Base-by-base conservation (phyloP, 2,888 invertebrate genomes). In the Leptopilina myrica region DNA sequence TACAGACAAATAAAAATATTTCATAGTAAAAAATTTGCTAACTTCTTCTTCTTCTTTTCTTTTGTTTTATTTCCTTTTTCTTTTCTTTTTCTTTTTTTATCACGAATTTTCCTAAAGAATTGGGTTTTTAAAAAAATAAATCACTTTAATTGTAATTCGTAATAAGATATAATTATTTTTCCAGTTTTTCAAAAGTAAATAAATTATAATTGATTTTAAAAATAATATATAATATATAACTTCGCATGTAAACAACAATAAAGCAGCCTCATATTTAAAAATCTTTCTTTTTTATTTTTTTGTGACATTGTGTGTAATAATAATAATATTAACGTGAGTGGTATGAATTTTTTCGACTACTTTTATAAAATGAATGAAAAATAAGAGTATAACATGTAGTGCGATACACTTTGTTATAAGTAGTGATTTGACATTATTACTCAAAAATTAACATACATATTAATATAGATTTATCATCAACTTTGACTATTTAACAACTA, bases 1-100 rank as follows among this genome's bases (percentile, higher is more conserved):
- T 79, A 81, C 81, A 75, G 20, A 80, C 73, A n/a, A 86, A 85
- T 85, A 86, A 86, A 86, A 77, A 78, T 78, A 78, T 84, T 84
- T 84, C 78, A 56, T 83, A 84, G 76, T 40, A 43, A 53, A 20
- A 46, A 64, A 9, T 49, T 67, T 59, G 77, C 26, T 11, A 65
- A 20, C 33, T 2, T 33, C 33, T 33, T 33, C 33, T 33, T 33
- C 33, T 33, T 33, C 33, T 33, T 33, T 33, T 5, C 3, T 33
- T 33, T 33, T 1, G 4, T 2, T 33, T 33, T 33, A 4, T 2
- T 33, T 33, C 3, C 33, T 33, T 33, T 33, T 33, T 33, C 3
- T 20, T 20, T 20, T 20, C 20, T 20, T 20, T 20, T 20, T 20
- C 20, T 1, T 20, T 20, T 20, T 56, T 14, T 56, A 56, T 14